These are phyloP conservation scores for Nothocercus nigrocapillus DNA, from an alignment of 2,113 vertebrate species.

Conservation along the genomic window DNA sequence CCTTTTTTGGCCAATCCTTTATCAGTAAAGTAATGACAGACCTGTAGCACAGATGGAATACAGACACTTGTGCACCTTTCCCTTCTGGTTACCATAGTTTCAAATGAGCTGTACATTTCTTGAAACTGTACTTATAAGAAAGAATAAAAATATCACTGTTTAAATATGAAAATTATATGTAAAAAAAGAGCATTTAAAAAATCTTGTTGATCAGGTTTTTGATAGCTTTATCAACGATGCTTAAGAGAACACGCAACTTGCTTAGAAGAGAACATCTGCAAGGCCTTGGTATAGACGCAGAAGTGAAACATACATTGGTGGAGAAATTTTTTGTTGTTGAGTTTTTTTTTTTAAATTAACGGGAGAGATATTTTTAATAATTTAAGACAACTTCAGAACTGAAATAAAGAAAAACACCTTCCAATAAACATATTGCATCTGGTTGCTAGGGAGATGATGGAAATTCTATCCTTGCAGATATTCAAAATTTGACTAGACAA, in stretches of 20 bases:
- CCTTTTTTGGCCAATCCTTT: neutral
- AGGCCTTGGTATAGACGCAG: neutral
- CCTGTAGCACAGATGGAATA: neutral
- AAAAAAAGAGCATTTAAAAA: neutral
- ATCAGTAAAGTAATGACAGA: neutral
- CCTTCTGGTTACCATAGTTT: slow-evolving; percentile 57
- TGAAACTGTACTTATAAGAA: slow-evolving; percentile 46
- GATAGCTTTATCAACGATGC: neutral
- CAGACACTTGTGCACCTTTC: neutral
- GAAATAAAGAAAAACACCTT: neutral
- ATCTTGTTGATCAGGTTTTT: neutral
- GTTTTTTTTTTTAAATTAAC: too few species aligned
- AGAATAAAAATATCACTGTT: slow-evolving; percentile 39
- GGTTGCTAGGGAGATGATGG: neutral
- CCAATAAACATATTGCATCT: neutral
- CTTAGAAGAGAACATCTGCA: neutral
- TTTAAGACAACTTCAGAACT: neutral
- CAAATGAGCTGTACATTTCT: slow-evolving; percentile 41
- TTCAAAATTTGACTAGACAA: neutral
- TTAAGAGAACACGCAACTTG: neutral
- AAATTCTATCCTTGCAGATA: neutral
- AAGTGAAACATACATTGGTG: neutral
- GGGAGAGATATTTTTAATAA: neutral
- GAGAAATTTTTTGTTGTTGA: neutral
- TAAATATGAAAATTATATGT: neutral